Evolutionary conservation across 1,140 invertebrate species (phyloP).

Genomic region (Sarcophaga peregrina): DNA sequence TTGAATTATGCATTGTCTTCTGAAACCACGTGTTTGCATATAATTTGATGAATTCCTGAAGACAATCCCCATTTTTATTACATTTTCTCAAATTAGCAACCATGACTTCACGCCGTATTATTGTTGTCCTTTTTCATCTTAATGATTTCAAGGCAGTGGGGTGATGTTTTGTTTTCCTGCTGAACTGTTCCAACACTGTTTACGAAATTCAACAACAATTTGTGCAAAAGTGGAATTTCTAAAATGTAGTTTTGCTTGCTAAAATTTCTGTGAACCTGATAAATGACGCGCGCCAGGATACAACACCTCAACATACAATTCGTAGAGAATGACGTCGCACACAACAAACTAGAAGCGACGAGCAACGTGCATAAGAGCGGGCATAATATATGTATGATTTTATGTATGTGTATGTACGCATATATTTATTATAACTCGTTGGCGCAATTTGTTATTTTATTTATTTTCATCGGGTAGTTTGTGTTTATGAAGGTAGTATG

Average conservation of each 20-base stretch:
- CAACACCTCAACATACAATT: conserved; percentile 45
- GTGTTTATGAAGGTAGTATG: background rate
- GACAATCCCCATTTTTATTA: no score
- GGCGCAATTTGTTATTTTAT: background rate
- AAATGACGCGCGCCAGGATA: conserved; percentile 47
- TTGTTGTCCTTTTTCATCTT: background rate
- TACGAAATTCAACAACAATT: background rate
- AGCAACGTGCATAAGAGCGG: background rate
- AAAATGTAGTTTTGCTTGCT: conserved; percentile 30
- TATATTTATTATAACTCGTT: conserved; percentile 22
- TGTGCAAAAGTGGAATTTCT: conserved; percentile 34
- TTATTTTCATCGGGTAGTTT: background rate
- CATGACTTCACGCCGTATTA: no score
- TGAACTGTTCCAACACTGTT: background rate
- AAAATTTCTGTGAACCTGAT: conserved; percentile 41
- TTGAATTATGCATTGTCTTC: no score
- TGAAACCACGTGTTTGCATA: no score
- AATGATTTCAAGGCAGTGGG: background rate
- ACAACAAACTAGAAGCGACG: background rate
- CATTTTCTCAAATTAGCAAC: no score
- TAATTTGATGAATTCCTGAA: no score
- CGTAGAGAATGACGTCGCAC: background rate
- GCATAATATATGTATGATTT: background rate
- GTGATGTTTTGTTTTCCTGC: background rate
- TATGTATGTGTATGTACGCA: background rate